Percentiles rank a stretch among this genome's conserved stretches.
Conservation (phyloP, 2,888 invertebrate genomes). For the Hydrotaea diabolus region DNA sequence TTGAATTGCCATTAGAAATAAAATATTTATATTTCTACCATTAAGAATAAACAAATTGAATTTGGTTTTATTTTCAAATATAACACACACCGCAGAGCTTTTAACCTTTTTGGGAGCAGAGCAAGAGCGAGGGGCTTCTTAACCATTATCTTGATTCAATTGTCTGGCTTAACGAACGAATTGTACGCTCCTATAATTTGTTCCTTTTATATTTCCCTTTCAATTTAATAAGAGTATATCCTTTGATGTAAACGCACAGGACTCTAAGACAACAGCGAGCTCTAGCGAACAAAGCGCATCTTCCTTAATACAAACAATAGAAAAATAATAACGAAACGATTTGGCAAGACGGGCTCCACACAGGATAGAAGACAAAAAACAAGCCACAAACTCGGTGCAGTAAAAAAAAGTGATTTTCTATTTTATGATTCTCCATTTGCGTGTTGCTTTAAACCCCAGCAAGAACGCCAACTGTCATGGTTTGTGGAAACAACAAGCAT, state of each 20-base stretch:
- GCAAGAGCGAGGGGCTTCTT: background rate
- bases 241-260: slow-evolving; percentile 42
- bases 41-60: background rate
- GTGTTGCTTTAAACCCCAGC: slow-evolving; percentile 6
- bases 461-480: slow-evolving; percentile 19
- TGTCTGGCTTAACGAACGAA: background rate
- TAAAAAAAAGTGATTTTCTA: slow-evolving; percentile 29
- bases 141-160: background rate
- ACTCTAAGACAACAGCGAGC: slow-evolving; percentile 11
- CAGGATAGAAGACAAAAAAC: background rate
- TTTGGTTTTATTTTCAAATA: background rate
- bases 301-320: slow-evolving; percentile 10
- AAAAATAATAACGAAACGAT: background rate
- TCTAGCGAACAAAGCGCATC: slow-evolving; percentile 18
- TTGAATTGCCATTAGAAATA: background rate
- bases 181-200: slow-evolving; percentile 17
- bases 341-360: background rate
- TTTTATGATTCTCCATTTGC: slow-evolving; percentile 30
- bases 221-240: slow-evolving; percentile 50
- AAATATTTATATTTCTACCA: background rate
- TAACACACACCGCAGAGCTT: background rate
- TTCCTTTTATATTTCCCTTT: slow-evolving; percentile 42
- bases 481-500: slow-evolving; percentile 8
- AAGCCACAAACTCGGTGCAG: slow-evolving; percentile 16
- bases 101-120: background rate